These are phyloP conservation scores for Cynodonichthys magdalenae DNA, from an alignment of 2,797 vertebrate species.

Conservation along the genomic window DNA sequence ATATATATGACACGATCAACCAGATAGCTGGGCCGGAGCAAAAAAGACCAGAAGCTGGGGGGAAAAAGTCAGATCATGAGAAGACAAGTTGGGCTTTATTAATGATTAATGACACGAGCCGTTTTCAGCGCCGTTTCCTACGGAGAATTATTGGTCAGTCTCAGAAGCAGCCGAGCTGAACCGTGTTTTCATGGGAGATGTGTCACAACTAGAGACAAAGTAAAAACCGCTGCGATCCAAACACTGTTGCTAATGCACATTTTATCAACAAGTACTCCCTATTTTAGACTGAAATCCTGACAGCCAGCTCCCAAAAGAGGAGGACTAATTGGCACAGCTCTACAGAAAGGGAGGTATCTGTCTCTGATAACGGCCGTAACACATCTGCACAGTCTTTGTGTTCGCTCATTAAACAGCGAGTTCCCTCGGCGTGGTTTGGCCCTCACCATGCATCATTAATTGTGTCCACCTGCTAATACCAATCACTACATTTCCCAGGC, in stretches of 20 bases:
- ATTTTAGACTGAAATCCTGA: conserved; percentile 39
- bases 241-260: conserved; percentile 34
- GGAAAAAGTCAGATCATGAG: conserved; percentile 59
- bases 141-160: conserved; percentile 57
- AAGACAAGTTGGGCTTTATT: conserved; percentile 56
- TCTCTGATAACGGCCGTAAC: conserved; percentile 56
- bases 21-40: conserved; percentile 43
- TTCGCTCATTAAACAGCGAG: conserved; percentile 69
- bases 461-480: conserved; percentile 59
- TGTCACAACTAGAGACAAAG: conserved; percentile 25
- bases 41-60: conserved; percentile 39
- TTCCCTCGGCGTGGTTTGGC: conserved; percentile 61
- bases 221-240: conserved; percentile 8
- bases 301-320: conserved; percentile 40
- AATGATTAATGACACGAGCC: conserved; percentile 69
- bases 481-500: conserved; percentile 51
- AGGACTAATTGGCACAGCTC: conserved; percentile 61
- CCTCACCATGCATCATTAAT: conserved; percentile 70
- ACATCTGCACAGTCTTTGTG: conserved; percentile 65
- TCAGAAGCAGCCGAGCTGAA: conserved; percentile 42
- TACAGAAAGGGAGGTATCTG: conserved; percentile 39
- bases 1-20: conserved; percentile 76
- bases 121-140: conserved; percentile 44
- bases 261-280: conserved; percentile 40
- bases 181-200: conserved; percentile 30